Evolutionary conservation across 2,797 vertebrate species (phyloP).

Genomic region (Urocyon cinereoargenteus): DNA sequence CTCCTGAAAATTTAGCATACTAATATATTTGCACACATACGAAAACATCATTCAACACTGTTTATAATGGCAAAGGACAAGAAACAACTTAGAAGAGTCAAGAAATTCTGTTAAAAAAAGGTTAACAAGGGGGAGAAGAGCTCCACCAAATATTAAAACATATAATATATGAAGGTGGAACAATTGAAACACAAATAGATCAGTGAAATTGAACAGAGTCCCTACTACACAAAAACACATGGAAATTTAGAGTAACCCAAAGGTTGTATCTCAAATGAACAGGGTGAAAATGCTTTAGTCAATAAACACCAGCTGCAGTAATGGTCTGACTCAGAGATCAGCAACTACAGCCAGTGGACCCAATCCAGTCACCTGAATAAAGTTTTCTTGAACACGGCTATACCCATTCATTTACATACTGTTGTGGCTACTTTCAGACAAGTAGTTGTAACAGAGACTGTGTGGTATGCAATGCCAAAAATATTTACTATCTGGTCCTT

Average conservation of each 20-base stretch:
- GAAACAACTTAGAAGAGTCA: background rate
- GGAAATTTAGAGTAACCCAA: constrained; percentile 27
- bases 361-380: background rate
- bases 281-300: background rate
- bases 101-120: background rate
- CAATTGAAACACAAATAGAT: background rate
- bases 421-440: background rate
- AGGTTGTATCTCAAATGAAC: background rate
- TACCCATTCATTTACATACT: background rate
- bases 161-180: background rate
- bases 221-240: background rate
- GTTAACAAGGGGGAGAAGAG: background rate
- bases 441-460: background rate
- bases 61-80: constrained; percentile 43
- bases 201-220: background rate
- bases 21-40: background rate
- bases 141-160: background rate
- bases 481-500: constrained; percentile 17
- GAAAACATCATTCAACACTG: constrained; percentile 32
- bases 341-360: background rate
- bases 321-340: background rate
- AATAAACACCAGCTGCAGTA: constrained; percentile 22
- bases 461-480: background rate
- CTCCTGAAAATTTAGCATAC: constrained; percentile 9
- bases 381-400: background rate